Evolutionary conservation across 2,797 vertebrate genomes (phyloP), one percentile per base, ranked within the genome.

Genomic region (Gallirallus australis): DNA sequence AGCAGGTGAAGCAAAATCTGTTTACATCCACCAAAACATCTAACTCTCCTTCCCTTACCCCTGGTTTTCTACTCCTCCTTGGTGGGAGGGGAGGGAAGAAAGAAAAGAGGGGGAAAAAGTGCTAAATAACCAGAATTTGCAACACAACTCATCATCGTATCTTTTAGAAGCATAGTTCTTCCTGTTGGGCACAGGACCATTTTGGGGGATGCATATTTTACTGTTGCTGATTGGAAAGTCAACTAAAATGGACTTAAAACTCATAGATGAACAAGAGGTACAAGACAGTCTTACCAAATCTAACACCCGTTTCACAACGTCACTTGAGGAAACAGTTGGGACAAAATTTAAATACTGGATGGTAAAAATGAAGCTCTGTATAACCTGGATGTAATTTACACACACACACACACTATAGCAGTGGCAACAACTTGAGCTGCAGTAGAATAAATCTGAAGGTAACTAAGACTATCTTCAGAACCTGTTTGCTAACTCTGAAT

Each of bases 161-260:
- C 79, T 94, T 77, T 70, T 2, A 65, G 52, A 63, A 80, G 17
- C 79, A 93, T 18, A 78, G 80, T 60, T 96, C 69, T 64, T 96
- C 69, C 95, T 91, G 53, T 28, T 86, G 24, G 63, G 65, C 71
- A 89, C 70, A 54, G 9, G 33, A 56, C 37, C 48, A 40, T 59
- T 77, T 64, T 5, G 13, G 25, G 27, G 28, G 11, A 12, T 19
- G 64, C 25, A 11, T 12, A 40, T 81, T 84, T 78, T 33, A 79
- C 61, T 30, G 33, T 3, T 61, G 39, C 35, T 53, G 61, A 56
- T 2, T 2, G 4, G 10, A 25, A 76, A 63, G 20, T n/a, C 75
- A 73, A 45, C 21, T 68, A 48, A 90, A 94, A 91, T 3, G 10
- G 42, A 82, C 30, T 50, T 71, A 28, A 48, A 78, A 71, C 9